Evolutionary conservation across 2,888 invertebrate species (phyloP), one percentile per base, ranked within the genome.

Genomic region (Galerucella calmariensis): DNA sequence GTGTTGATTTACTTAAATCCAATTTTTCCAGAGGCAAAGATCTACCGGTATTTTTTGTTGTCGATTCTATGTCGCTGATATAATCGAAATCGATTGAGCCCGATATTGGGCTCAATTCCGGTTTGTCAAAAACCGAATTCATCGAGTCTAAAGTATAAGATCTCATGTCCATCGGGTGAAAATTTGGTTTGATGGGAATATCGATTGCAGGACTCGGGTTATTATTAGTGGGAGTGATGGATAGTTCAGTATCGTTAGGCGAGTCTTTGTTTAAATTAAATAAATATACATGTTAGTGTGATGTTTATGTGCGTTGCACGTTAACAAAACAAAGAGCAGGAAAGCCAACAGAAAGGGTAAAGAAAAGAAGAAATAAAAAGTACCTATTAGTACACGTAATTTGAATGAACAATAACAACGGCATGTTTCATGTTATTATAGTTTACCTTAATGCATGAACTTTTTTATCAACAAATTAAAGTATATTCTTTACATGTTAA

Each of bases 51-150:
- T 66, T 75, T 3, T 61, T 41, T 67, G 81, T 72, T 8, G 83
- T 83, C 8, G 83, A 84, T 62, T 83, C 84, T 16, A 79, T 70
- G 67, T 83, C 84, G 66, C 83, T 82, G 16, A 81, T 78, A 41
- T 79, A 82, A 65, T 86, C 85, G 67, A 82, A 82, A 78, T 87
- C 87, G 67, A 86, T 81, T 12, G 86, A 86, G 9, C 87, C 87
- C 12, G 84, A 85, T 72, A 87, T 86, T 5, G 87, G 86, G 79
- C 85, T 86, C 59, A 86, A 78, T 70, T 83, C 79, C 2, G 79
- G 78, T 69, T 80, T 80, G 53, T 83, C 81, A 9, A 74, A 61
- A 6, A 69, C 44, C 66, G 77, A 76, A 44, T 75, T 68, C 44
- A 83, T 82, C 3, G 82, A 79, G 58, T 73, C 74, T 63, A 82